Evolutionary conservation across 2,888 invertebrate species (phyloP).

Genomic region (Campoplex capitator): DNA sequence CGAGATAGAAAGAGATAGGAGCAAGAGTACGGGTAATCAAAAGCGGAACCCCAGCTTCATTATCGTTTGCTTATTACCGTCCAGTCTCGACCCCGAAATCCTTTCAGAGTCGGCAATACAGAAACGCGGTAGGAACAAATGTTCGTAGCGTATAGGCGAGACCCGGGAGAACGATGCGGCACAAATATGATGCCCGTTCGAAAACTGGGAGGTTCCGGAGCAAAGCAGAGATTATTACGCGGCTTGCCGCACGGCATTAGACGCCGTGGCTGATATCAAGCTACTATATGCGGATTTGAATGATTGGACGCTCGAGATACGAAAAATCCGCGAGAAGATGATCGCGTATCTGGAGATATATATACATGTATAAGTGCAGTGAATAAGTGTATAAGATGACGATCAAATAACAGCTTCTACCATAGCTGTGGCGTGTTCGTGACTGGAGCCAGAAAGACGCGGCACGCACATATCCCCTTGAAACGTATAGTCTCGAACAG

Average conservation of each 20-base stretch:
- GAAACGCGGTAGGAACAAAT: conserved; percentile 16
- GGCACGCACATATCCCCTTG: conserved; percentile 76
- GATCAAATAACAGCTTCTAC: conserved; percentile 80
- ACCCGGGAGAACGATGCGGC: conserved; percentile 1
- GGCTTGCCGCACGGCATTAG: conserved; percentile 69
- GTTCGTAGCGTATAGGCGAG: conserved; percentile 1
- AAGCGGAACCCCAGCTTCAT: conserved; percentile 70
- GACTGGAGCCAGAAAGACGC: conserved; percentile 68
- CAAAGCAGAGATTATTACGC: conserved; percentile 69
- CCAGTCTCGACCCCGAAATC: conserved; percentile 64
- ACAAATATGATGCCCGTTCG: conserved; percentile 57
- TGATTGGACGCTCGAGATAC: conserved; percentile 78
- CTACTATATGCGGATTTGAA: conserved; percentile 77
- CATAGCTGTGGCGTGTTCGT: conserved; percentile 73
- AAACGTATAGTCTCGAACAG: conserved; percentile 45
- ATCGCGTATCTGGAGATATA: conserved; percentile 39
- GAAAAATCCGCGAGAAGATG: conserved; percentile 54
- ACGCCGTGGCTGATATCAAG: conserved; percentile 51
- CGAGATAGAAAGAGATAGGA: conserved; percentile 19
- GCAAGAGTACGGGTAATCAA: conserved; percentile 65
- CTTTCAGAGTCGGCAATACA: conserved; percentile 31
- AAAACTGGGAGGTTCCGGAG: conserved; percentile 66
- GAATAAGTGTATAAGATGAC: conserved; percentile 70
- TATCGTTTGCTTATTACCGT: conserved; percentile 68
- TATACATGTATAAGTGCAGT: conserved; percentile 23